A percentile compares a stretch with the other conserved stretches of the same genome.
These are phyloP conservation scores for Acanthosepion pharaonis DNA, from an alignment of 2,888 invertebrate genomes.

Conservation along the genomic window DNA sequence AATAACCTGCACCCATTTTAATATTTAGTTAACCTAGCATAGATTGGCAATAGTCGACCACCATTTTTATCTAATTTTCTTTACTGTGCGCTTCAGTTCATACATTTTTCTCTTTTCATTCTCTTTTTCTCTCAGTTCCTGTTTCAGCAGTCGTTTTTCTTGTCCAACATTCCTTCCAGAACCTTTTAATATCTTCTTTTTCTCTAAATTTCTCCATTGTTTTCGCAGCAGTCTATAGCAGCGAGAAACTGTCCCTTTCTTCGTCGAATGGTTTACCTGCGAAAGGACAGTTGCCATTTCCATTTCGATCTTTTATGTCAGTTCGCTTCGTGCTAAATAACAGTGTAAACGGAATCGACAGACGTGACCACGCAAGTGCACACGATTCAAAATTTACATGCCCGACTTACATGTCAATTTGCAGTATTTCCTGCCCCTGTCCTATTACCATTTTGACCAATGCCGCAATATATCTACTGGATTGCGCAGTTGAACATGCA, in stretches of 20 bases:
- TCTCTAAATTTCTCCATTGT: not conserved
- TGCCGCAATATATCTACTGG: too few species aligned
- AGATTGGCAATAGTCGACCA: too few species aligned
- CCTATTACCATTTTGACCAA: too few species aligned
- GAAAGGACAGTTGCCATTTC: not conserved
- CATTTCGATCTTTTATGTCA: not conserved
- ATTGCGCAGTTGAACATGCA: too few species aligned
- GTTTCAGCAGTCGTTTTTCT: not conserved
- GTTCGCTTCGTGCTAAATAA: not conserved
- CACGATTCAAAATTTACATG: not conserved
- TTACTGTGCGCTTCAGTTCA: too few species aligned
- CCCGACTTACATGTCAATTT: not conserved
- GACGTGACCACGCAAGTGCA: not conserved
- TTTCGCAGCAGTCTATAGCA: not conserved
- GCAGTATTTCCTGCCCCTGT: not conserved
- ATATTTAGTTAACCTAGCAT: too few species aligned
- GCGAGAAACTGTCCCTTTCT: not conserved
- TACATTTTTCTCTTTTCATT: too few species aligned
- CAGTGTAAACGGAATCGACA: not conserved
- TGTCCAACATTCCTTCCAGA: not conserved
- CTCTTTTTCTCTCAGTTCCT: not conserved
- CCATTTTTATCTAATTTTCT: too few species aligned
- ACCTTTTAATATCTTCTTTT: not conserved
- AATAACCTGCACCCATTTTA: too few species aligned
- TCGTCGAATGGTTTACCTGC: not conserved